phyloP scores from a whole-genome alignment of 2,888 invertebrate species.

The Zygothrica quintamaculata region DNA sequence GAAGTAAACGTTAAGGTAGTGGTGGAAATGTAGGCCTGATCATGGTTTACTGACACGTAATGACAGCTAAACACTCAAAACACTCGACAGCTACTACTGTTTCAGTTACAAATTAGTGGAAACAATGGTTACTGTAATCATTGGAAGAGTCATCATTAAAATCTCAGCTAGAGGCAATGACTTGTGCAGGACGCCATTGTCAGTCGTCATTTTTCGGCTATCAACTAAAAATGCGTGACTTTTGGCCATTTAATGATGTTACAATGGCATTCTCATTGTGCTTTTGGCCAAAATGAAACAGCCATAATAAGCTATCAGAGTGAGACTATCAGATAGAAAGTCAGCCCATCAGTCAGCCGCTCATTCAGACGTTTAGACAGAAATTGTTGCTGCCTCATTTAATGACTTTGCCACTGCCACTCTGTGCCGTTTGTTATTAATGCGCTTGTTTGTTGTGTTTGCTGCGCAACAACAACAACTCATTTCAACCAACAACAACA shows the following conservation, averaged over 20 bases:
- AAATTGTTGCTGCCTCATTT: constrained; percentile 67
- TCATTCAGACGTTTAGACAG: constrained; percentile 5
- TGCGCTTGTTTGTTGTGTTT: constrained; percentile 67
- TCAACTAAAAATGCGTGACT: constrained; percentile 76
- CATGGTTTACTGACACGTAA: constrained; percentile 79
- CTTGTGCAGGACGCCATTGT: constrained; percentile 63
- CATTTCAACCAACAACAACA: constrained; percentile 66
- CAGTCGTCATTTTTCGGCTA: constrained; percentile 43
- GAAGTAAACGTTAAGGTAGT: not conserved
- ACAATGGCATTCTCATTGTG: constrained; percentile 66
- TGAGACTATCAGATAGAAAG: constrained; percentile 6
- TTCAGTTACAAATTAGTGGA: constrained; percentile 21
- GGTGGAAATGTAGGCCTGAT: constrained; percentile 41
- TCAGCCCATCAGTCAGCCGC: constrained; percentile 2
- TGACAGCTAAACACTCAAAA: constrained; percentile 74
- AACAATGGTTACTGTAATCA: constrained; percentile 31
- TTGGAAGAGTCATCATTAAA: constrained; percentile 59
- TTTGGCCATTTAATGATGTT: constrained; percentile 80
- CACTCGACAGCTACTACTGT: constrained; percentile 61
- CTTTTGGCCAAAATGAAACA: constrained; percentile 71
- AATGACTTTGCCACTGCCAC: constrained; percentile 72
- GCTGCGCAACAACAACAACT: constrained; percentile 53
- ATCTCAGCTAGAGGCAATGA: constrained; percentile 60
- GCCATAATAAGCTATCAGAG: constrained; percentile 63
- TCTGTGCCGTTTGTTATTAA: constrained; percentile 77